phyloP scores from a whole-genome alignment of 2,797 vertebrate species.

The Zalophus californianus region DNA sequence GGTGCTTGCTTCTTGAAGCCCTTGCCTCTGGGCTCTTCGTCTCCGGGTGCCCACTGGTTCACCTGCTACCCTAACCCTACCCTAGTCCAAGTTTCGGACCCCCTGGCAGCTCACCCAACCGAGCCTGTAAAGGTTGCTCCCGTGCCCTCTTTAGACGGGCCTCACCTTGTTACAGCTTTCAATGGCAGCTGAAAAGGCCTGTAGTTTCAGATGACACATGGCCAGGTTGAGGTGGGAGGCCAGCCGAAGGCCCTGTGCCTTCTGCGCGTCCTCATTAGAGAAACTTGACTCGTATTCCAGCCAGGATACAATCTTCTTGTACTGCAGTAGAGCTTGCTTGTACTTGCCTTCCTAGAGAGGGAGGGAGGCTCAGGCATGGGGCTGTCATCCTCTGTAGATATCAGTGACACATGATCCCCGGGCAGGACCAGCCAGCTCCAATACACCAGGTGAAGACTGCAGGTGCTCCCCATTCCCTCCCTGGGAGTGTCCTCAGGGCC shows the following conservation, averaged over 20 bases:
- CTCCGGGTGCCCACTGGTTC: not conserved
- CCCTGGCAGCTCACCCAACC: not conserved
- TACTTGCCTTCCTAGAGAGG: slow-evolving; percentile 93
- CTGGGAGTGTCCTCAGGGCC: not conserved
- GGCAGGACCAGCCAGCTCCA: not conserved
- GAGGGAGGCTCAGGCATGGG: not conserved
- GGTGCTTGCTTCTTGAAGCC: not conserved
- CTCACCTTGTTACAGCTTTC: slow-evolving; percentile 97
- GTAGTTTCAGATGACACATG: slow-evolving; percentile 97
- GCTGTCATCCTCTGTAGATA: not conserved
- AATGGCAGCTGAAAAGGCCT: slow-evolving; percentile 91
- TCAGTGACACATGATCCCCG: not conserved
- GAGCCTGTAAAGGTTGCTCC: not conserved
- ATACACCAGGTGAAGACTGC: not conserved
- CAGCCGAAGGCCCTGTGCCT: slow-evolving; percentile 91
- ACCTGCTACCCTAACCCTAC: not conserved
- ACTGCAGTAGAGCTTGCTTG: slow-evolving; percentile 95
- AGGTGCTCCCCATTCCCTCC: not conserved
- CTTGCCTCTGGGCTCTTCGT: not conserved
- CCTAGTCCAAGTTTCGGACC: not conserved
- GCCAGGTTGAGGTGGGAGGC: slow-evolving; percentile 97
- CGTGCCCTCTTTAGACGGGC: not conserved
- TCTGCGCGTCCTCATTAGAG: slow-evolving; percentile 87
- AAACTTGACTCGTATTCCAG: slow-evolving; percentile 94
- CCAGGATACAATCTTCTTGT: slow-evolving; percentile 98